Evolutionary conservation across 92 coral and sea anemone genomes (phyloP), one percentile per base, ranked within the genome.

Genomic region (Paragorgia papillata): DNA sequence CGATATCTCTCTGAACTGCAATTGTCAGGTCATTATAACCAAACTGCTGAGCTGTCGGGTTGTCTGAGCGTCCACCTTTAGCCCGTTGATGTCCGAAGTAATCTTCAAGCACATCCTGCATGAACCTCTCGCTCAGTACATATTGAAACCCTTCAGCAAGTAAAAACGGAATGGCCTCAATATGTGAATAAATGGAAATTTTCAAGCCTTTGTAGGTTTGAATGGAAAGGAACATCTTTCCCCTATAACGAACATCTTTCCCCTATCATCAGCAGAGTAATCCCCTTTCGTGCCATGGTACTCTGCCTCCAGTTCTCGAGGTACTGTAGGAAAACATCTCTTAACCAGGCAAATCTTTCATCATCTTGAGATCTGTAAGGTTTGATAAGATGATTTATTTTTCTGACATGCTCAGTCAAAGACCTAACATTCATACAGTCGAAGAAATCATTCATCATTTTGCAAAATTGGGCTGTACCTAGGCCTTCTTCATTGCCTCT

Each of bases 341-440:
- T 41, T 33, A 62, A 21, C 51, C 51, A 65, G 64, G 71, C 80
- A 81, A 65, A 88, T 82, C 86, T 79, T 75, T 74, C 75, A 80
- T 88, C 91, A 53, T 84, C 66, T 32, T 25, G 66, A 32, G 88
- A 84, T 5, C 71, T 88, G 81, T 88, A 37, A 4, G 43, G 43
- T 4, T 4, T 10, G 6, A 37, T 4, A 37, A 37, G 10, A 37
- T 37, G 4, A 37, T 37, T 37, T 37, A 4, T 37, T 37, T 37
- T 37, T 10, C 6, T 37, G 10, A 37, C 43, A 37, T 37, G 43
- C 43, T 37, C 43, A 37, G 43, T 37, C 10, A 4, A 10, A 37
- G 43, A 37, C 4, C 43, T 4, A 37, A 37, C 43, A 37, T 37
- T 37, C 6, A 10, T 10, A 37, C 43, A 37, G 43, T 37, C 43